phyloP scores from a whole-genome alignment of 2,113 vertebrate genomes.

The Bubo scandiacus region DNA sequence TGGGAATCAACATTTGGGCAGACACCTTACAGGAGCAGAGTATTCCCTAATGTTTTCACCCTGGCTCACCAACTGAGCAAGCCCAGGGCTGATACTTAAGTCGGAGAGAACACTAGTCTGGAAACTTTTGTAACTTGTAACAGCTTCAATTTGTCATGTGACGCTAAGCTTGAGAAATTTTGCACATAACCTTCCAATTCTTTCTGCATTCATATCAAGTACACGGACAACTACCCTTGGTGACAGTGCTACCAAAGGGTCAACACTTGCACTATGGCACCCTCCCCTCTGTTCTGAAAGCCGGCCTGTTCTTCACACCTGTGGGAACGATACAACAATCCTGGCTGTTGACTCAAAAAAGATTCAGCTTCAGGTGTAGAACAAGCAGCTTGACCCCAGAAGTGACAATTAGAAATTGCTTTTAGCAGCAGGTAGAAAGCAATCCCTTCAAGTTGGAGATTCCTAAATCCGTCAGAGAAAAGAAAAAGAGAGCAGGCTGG shows the following conservation, averaged over 20 bases:
- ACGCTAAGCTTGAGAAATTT: neutral
- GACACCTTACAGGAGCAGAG: neutral
- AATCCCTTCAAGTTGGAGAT: neutral
- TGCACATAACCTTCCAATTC: neutral
- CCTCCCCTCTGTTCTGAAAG: neutral
- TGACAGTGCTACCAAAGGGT: neutral
- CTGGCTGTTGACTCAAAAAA: neutral
- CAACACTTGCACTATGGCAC: accelerated
- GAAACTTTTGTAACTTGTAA: neutral
- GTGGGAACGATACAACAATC: accelerated
- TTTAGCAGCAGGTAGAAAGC: neutral
- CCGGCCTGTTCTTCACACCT: accelerated
- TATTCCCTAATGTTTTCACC: neutral
- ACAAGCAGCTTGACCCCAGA: neutral
- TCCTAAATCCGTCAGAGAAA: neutral
- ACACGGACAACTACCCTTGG: accelerated
- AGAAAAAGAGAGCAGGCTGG: neutral
- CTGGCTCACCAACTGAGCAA: neutral
- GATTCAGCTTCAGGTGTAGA: neutral
- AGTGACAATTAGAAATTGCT: neutral
- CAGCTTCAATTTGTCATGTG: neutral
- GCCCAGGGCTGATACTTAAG: neutral
- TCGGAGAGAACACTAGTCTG: neutral
- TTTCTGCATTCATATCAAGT: neutral
- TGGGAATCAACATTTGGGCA: neutral